Evolutionary conservation across 2,113 vertebrate genomes (phyloP).

Genomic region (Alectura lathami): DNA sequence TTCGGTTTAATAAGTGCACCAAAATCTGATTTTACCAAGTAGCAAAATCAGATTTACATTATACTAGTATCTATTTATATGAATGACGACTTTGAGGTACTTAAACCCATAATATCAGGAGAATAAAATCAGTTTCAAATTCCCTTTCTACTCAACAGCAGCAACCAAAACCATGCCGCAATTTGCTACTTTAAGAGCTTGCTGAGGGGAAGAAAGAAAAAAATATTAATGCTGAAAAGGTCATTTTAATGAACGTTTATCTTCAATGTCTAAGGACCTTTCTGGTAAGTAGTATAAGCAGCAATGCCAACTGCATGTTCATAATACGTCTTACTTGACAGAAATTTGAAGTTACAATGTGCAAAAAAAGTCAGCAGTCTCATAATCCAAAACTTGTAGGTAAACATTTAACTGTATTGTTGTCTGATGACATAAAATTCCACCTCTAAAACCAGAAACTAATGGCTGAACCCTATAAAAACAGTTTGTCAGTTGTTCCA

Average conservation of each 20-base stretch:
- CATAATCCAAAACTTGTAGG: not conserved
- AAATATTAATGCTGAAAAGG: not conserved
- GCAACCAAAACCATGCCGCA: slow-evolving; percentile 30
- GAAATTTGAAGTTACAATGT: not conserved
- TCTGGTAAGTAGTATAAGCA: not conserved
- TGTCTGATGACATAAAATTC: not conserved
- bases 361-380: not conserved
- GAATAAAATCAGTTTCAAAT: slow-evolving; percentile 47
- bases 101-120: slow-evolving; percentile 18
- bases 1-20: not conserved
- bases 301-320: not conserved
- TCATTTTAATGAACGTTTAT: not conserved
- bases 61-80: not conserved
- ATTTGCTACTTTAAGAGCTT: not conserved
- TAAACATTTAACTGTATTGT: not conserved
- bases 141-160: slow-evolving; percentile 43
- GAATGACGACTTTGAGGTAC: slow-evolving; percentile 29
- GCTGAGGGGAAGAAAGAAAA: not conserved
- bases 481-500: not conserved
- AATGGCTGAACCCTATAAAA: not conserved
- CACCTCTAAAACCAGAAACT: not conserved
- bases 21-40: not conserved
- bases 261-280: not conserved
- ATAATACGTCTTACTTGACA: not conserved
- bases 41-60: slow-evolving; percentile 10